Base-by-base conservation (phyloP, 53 echinoderm and acorn worm genomes). In the Glandiceps talaboti region DNA sequence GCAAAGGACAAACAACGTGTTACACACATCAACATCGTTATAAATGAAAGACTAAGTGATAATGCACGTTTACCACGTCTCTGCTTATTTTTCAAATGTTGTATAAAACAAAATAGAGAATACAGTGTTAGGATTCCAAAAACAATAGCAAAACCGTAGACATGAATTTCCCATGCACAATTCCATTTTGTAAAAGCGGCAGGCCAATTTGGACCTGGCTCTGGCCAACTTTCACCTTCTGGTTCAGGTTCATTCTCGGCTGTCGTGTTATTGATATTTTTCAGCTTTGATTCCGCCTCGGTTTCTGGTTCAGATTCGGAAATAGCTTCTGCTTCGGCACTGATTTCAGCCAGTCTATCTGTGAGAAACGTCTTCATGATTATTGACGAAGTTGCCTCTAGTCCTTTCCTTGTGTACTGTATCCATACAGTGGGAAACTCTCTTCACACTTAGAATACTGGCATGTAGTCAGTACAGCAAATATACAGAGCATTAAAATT, bases 171-270 rank as follows among this genome's bases (percentile, higher is more conserved):
- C 81, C 86, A 86, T 14, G 94, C 94, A 0, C 79, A 75, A 14
- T 87, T 87, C 31, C 91, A 73, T 30, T 85, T 27, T 31, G 73
- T 73, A 28, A 75, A 79, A 0, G 87, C 79, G 0, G 75, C 73
- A 29, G 31, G 80, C 94, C 94, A 94, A 80, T 94, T 81, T n/a
- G 94, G 94, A 73, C 94, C 94, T 26, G 94, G 94, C 76, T 94
- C 94, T 0, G 94, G 94, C 94, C 94, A 94, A 1, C 83, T 86
- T 73, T 94, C 94, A 0, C 87, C 87, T 33, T 79, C 88, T 27
- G 88, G 81, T 64, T 90, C 86, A 14, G 86, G 88, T 27, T 30
- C 28, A 10, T 77, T 77, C 32, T 84, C 79, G 26, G 73, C 29
- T 30, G 33, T 73, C 0, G 74, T 28, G 20, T 79, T 79, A 33